phyloP scores from a whole-genome alignment of 2,888 invertebrate genomes.

The Drosophila neotestacea region DNA sequence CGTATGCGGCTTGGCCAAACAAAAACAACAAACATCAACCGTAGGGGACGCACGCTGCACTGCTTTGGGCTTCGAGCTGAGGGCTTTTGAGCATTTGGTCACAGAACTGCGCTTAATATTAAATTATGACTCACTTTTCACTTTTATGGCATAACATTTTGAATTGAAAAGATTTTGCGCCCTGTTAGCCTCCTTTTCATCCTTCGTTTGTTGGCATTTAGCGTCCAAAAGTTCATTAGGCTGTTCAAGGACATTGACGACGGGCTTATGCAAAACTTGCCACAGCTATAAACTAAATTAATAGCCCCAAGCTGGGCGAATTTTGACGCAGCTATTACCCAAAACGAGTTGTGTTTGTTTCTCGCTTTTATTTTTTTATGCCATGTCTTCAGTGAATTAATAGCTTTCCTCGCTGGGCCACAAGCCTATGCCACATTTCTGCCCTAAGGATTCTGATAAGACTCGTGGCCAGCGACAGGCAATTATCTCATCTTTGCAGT shows the following conservation, averaged over 20 bases:
- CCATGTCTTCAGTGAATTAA: constrained; percentile 37
- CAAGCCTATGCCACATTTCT: neutral
- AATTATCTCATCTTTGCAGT: constrained; percentile 34
- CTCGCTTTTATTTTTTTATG: neutral
- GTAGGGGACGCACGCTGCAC: constrained; percentile 32
- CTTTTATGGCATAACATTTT: constrained; percentile 48
- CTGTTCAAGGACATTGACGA: constrained; percentile 52
- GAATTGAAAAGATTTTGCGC: constrained; percentile 55
- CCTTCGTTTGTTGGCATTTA: constrained; percentile 22
- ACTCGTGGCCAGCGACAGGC: constrained; percentile 19
- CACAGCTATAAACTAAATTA: constrained; percentile 60
- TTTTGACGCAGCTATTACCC: constrained; percentile 45
- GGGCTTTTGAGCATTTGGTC: constrained; percentile 15
- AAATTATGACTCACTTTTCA: constrained; percentile 60
- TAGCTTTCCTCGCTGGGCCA: constrained; percentile 4
- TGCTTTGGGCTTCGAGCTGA: constrained; percentile 2
- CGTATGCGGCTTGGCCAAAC: constrained; percentile 40
- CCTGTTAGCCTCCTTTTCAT: constrained; percentile 2
- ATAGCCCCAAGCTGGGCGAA: constrained; percentile 40
- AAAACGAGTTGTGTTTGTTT: constrained; percentile 43
- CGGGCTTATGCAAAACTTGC: constrained; percentile 50
- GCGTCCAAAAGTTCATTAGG: constrained; percentile 57
- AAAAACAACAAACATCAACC: constrained; percentile 37
- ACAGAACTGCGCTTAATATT: constrained; percentile 43
- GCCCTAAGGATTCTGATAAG: constrained; percentile 27